These are phyloP conservation scores for Anguilla anguilla DNA, from an alignment of 2,797 vertebrate species.

Conservation along the genomic window DNA sequence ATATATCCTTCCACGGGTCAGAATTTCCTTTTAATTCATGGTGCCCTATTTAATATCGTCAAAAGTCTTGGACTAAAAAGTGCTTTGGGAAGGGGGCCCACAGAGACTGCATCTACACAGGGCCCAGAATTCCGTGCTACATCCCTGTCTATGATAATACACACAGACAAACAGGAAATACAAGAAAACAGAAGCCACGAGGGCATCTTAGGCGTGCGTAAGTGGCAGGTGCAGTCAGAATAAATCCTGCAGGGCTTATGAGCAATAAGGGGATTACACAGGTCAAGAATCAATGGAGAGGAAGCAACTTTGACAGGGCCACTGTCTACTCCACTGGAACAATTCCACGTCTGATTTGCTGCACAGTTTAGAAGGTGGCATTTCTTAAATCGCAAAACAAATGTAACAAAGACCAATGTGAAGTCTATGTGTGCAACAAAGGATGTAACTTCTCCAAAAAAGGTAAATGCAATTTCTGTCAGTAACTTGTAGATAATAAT, in stretches of 20 bases:
- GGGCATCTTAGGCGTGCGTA: neutral
- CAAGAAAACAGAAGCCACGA: neutral
- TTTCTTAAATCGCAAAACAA: neutral
- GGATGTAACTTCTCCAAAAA: neutral
- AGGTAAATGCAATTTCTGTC: neutral
- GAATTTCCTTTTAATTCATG: too few species aligned
- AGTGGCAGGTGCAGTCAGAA: neutral
- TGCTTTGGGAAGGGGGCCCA: too few species aligned
- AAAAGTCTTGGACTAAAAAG: too few species aligned
- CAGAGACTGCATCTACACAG: too few species aligned
- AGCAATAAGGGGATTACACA: neutral
- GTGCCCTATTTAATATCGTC: too few species aligned
- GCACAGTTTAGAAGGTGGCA: neutral
- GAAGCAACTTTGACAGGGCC: constrained; percentile 1
- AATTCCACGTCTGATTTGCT: neutral
- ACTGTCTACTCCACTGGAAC: neutral
- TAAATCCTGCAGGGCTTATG: neutral
- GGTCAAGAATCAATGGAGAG: neutral
- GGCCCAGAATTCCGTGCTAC: too few species aligned
- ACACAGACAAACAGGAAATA: neutral
- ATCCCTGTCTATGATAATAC: neutral
- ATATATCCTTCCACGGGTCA: too few species aligned
- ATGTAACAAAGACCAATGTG: neutral
- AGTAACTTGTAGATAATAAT: neutral
- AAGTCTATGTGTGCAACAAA: neutral